Evolutionary conservation across 2,888 invertebrate species (phyloP), one percentile per base, ranked within the genome.

Genomic region (Hirudinaria manillensis): DNA sequence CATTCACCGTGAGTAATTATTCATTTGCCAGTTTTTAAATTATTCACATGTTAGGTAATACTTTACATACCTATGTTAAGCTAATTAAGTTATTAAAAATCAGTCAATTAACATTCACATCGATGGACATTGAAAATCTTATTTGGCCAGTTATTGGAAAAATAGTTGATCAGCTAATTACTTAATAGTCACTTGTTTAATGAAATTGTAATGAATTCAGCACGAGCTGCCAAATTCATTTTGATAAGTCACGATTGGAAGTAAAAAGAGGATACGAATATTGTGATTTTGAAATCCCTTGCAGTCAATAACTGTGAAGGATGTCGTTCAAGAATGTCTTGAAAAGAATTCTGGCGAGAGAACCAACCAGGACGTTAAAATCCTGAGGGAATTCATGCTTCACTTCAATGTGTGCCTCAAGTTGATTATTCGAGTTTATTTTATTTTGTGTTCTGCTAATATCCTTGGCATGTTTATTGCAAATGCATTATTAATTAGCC

Each of bases 241-340:
- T n/a, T n/a, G 16, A 45, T 10, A 45, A 45, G 45, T 45, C 45
- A 16, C 16, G n/a, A n/a, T 7, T 45, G 10, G 45, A 45, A 45
- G 45, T 7, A 4, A 16, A 45, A 16, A 45, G 16, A 16, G 10
- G 10, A 7, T 45, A 45, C 10, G 45, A 45, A 45, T 45, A 7
- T 45, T 45, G 38, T 6, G 10, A 38, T 3, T 61, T 61, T 13
- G 2, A 24, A 24, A 61, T 61, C 24, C 10, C 13, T 4, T 61
- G 2, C 27, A 68, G 68, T 34, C 34, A 7, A 68, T 68, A 29
- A 68, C 68, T 2, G 79, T 82, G 10, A 80, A 95, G 77, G 98
- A 99, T 88, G 92, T 94, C 77, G 95, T 99, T 19, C 89, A 97
- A 78, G 98, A 99, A 87, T 97, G 97, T 85, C 88, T 99, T 80